Percentiles rank a stretch among this genome's conserved stretches.
These are phyloP conservation scores for Pycnomerus fuliginosus DNA, from an alignment of 2,888 invertebrate genomes.

Conservation along the genomic window DNA sequence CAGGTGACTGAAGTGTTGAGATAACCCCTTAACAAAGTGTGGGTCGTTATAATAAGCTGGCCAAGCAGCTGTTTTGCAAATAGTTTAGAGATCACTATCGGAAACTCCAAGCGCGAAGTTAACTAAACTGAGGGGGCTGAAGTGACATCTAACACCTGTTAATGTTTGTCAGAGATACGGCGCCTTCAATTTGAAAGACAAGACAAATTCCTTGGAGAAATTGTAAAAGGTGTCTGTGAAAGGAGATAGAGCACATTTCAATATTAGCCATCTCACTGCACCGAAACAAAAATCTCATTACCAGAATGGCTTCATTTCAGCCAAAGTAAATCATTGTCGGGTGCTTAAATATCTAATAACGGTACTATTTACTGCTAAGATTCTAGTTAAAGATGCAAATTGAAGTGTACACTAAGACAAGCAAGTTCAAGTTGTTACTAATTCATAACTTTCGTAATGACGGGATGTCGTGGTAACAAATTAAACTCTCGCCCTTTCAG, in stretches of 20 bases:
- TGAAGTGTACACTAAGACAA: slow-evolving; percentile 42
- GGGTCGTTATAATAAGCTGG: slow-evolving; percentile 27
- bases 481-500: slow-evolving; percentile 28
- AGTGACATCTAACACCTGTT: slow-evolving; percentile 26
- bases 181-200: slow-evolving; percentile 9
- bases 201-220: too few species aligned
- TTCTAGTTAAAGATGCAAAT: slow-evolving; percentile 45
- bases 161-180: slow-evolving; percentile 22
- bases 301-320: slow-evolving; percentile 29
- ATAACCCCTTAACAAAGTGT: slow-evolving; percentile 14
- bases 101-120: slow-evolving; percentile 17
- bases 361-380: slow-evolving; percentile 34
- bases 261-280: too few species aligned
- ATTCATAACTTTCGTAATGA: slow-evolving; percentile 41
- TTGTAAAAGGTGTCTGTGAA: neutral
- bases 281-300: slow-evolving; percentile 14
- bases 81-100: slow-evolving; percentile 23
- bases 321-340: slow-evolving; percentile 28
- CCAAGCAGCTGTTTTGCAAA: slow-evolving; percentile 34
- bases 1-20: slow-evolving; percentile 14
- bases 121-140: slow-evolving; percentile 16
- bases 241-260: too few species aligned
- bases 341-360: slow-evolving; percentile 30
- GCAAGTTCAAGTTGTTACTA: slow-evolving; percentile 38
- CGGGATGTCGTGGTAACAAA: slow-evolving; percentile 32